These are phyloP conservation scores for Elegia similella DNA, from an alignment of 2,888 invertebrate species.

Conservation along the genomic window DNA sequence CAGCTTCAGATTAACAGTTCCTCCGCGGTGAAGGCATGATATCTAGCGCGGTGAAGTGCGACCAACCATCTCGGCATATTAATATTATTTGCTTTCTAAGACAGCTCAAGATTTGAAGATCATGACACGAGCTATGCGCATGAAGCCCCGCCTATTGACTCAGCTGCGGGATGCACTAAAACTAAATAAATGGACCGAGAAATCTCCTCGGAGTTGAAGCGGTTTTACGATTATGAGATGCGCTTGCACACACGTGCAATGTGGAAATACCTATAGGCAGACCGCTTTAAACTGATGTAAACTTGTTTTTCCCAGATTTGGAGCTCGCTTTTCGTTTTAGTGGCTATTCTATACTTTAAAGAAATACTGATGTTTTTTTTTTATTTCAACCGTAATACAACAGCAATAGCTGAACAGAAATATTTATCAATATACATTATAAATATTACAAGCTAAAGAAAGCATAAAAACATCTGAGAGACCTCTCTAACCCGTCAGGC, in stretches of 20 bases:
- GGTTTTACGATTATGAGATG: conserved; percentile 61
- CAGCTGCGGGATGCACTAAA: conserved; percentile 54
- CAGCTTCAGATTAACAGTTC: no score
- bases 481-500: no score
- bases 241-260: conserved; percentile 43
- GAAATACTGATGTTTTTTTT: no score
- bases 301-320: neutral
- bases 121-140: conserved; percentile 6
- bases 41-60: neutral
- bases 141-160: conserved; percentile 47
- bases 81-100: conserved; percentile 26
- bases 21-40: neutral
- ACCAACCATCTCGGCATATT: neutral
- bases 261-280: conserved; percentile 1
- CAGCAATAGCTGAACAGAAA: no score
- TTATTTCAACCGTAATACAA: no score
- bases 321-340: neutral
- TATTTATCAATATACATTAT: no score
- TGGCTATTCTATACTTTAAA: neutral
- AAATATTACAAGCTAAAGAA: no score
- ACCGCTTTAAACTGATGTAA: neutral
- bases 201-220: conserved; percentile 52
- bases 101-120: conserved; percentile 21
- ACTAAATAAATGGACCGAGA: conserved; percentile 58
- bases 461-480: no score